phyloP scores from a whole-genome alignment of 2,888 invertebrate genomes.

The Callimorpha dominula region DNA sequence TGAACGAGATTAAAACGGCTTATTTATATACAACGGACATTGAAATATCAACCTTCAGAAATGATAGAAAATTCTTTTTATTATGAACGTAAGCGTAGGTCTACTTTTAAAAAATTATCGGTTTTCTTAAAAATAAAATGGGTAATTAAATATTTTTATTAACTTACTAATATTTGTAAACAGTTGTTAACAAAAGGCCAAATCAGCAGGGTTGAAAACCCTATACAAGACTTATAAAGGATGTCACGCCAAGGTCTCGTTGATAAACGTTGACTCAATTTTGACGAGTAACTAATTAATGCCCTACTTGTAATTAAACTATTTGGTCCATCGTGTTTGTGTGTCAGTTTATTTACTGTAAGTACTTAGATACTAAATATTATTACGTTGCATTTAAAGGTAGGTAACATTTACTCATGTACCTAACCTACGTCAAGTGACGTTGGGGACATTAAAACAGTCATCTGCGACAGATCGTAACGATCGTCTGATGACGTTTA shows the following conservation, averaged over 20 bases:
- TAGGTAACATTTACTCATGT: not conserved
- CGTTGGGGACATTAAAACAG: not conserved
- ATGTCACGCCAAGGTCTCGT: conserved; percentile 8
- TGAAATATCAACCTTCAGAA: too few relatives aligned
- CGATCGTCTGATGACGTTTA: not conserved
- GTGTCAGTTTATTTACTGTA: not conserved
- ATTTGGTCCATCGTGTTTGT: conserved; percentile 5
- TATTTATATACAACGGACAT: too few relatives aligned
- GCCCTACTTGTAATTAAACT: conserved; percentile 5
- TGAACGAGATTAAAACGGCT: too few relatives aligned
- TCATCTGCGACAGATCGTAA: not conserved
- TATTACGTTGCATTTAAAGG: not conserved
- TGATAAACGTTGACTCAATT: conserved; percentile 12
- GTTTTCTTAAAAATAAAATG: too few relatives aligned
- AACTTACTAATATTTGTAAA: too few relatives aligned
- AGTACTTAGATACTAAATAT: not conserved
- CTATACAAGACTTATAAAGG: not conserved
- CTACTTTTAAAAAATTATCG: too few relatives aligned
- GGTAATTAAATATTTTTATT: too few relatives aligned
- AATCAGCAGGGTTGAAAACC: not conserved
- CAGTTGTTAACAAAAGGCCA: not conserved
- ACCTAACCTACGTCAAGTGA: not conserved
- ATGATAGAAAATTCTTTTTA: too few relatives aligned
- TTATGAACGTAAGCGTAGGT: too few relatives aligned
- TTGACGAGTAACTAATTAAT: conserved; percentile 5